Evolutionary conservation across 2,797 vertebrate genomes (phyloP).

Genomic region (Neostethus bicornis): DNA sequence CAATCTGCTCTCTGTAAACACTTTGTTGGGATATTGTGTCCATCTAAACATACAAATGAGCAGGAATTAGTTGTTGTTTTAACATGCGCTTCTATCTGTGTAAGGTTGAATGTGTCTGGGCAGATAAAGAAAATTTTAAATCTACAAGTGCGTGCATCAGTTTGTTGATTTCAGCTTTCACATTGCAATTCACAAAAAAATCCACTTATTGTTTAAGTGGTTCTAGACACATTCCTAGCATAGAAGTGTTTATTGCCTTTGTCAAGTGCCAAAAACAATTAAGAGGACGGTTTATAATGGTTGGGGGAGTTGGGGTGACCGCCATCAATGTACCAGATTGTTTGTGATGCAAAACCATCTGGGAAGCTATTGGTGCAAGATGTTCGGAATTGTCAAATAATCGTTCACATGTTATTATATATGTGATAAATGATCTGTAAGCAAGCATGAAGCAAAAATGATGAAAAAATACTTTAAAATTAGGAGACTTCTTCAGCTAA

Average conservation of each 20-base stretch:
- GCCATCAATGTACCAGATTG: neutral
- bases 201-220: neutral
- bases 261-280: neutral
- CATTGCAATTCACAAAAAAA: neutral
- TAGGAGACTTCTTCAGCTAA: neutral
- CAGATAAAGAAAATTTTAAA: slow-evolving; percentile 12
- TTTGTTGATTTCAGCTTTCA: slow-evolving; percentile 7
- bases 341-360: neutral
- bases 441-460: neutral
- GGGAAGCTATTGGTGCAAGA: neutral
- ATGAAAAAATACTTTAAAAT: neutral
- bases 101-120: slow-evolving; percentile 1
- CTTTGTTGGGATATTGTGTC: slow-evolving; percentile 27
- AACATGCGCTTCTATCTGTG: slow-evolving; percentile 25
- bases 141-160: neutral
- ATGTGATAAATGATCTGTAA: too few relatives aligned
- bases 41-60: slow-evolving; percentile 40
- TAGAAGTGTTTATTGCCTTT: neutral
- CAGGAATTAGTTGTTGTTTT: slow-evolving; percentile 19
- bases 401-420: neutral
- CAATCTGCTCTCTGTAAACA: slow-evolving; percentile 46
- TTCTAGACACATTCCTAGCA: neutral
- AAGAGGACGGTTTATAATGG: neutral
- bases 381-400: neutral
- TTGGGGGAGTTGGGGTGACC: neutral